phyloP scores from a whole-genome alignment of 2,113 vertebrate genomes.

The Malurus elegans region DNA sequence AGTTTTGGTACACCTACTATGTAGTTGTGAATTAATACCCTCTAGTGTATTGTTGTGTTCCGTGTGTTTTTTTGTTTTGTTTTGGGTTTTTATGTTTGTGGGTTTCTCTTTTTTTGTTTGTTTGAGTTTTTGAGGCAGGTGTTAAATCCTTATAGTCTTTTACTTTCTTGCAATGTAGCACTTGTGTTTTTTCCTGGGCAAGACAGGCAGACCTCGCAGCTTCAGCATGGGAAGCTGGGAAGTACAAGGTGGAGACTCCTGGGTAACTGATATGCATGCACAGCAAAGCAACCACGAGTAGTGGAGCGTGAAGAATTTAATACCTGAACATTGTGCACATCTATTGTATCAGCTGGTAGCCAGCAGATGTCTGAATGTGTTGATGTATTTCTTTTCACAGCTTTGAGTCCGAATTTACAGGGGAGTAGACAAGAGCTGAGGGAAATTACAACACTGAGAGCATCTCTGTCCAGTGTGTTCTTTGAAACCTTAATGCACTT shows the following conservation, averaged over 20 bases:
- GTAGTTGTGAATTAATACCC: not conserved
- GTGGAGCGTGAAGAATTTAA: not conserved
- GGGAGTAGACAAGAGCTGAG: not conserved
- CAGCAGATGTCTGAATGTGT: not conserved
- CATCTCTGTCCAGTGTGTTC: not conserved
- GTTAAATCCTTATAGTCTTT: conserved; percentile 7
- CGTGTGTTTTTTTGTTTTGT: not conserved
- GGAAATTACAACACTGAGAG: not conserved
- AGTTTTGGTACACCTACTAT: not conserved
- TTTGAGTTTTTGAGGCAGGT: not conserved
- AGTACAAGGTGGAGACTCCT: conserved; percentile 81
- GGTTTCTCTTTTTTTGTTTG: not conserved
- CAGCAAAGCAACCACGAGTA: conserved; percentile 31
- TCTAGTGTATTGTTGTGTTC: not conserved
- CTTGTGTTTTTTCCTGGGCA: conserved; percentile 73
- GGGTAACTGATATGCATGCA: conserved; percentile 74
- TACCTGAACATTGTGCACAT: not conserved
- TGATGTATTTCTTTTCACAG: not conserved
- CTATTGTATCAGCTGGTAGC: not conserved
- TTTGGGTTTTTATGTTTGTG: not conserved
- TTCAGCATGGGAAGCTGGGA: conserved; percentile 80
- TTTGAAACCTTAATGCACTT: not conserved
- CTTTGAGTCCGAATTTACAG: not conserved
- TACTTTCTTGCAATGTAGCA: conserved; percentile 41
- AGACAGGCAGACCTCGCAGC: conserved; percentile 71